Conservation (phyloP, 1,140 invertebrate species). For the Sycophila sp. region DNA sequence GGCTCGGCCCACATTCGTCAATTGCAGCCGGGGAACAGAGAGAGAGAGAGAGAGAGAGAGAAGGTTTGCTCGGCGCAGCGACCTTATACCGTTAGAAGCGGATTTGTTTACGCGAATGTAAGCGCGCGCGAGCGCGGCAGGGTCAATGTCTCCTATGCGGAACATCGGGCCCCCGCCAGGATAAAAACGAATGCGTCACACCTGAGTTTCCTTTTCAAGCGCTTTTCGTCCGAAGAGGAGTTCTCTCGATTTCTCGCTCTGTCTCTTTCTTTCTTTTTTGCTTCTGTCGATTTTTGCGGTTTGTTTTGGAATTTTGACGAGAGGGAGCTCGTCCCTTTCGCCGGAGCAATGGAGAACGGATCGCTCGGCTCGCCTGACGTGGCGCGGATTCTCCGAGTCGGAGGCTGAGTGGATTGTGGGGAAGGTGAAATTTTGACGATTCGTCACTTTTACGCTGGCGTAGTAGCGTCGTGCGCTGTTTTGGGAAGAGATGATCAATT, state of each 20-base stretch:
- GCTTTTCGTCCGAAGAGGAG: background rate
- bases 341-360: too few species aligned
- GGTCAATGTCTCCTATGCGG: constrained; percentile 60
- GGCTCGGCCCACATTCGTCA: constrained; percentile 35
- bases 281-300: background rate
- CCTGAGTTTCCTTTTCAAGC: constrained; percentile 59
- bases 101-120: constrained; percentile 49
- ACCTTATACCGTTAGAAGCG: constrained; percentile 49
- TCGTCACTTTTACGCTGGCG: too few species aligned
- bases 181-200: constrained; percentile 62
- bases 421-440: too few species aligned
- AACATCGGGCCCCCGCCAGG: constrained; percentile 37
- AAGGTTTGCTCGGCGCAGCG: background rate
- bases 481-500: too few species aligned
- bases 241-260: background rate
- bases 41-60: too few species aligned
- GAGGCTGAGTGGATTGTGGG: too few species aligned
- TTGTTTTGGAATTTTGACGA: too few species aligned
- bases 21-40: too few species aligned
- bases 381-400: background rate
- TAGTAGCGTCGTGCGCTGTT: too few species aligned
- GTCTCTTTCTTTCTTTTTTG: background rate
- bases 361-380: background rate
- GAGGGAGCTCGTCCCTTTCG: background rate
- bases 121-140: constrained; percentile 14